Percentiles rank a stretch among this genome's conserved stretches.
phyloP scores from a whole-genome alignment of 2,888 invertebrate species.

The Drosophila atripex region DNA sequence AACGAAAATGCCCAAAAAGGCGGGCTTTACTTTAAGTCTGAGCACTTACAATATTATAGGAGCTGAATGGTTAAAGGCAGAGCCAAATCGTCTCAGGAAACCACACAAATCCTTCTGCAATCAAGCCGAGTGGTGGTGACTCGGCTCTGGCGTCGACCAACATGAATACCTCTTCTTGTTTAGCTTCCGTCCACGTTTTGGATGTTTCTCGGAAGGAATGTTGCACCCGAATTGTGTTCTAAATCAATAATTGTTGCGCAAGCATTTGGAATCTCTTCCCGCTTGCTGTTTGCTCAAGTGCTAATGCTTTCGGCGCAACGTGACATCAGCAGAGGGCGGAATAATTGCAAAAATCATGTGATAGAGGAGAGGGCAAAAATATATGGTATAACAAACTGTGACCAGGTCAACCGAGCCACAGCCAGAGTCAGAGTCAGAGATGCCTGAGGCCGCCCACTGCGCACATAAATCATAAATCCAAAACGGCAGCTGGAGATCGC shows the following conservation, averaged over 20 bases:
- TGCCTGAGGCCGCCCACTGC: slow-evolving; percentile 60
- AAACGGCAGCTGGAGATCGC: slow-evolving; percentile 64
- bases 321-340: slow-evolving; percentile 50
- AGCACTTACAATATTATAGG: too few species aligned
- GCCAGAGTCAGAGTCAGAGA: slow-evolving; percentile 11
- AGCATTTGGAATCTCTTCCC: slow-evolving; percentile 52
- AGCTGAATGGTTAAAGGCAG: background rate
- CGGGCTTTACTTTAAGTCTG: too few species aligned
- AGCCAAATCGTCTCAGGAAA: background rate
- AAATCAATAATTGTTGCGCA: slow-evolving; percentile 68
- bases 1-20: too few species aligned
- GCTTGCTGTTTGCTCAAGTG: slow-evolving; percentile 48
- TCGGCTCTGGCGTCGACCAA: slow-evolving; percentile 5
- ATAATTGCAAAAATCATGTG: slow-evolving; percentile 4
- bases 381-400: slow-evolving; percentile 54
- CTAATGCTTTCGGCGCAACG: slow-evolving; percentile 46
- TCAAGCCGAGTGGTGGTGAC: background rate
- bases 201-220: slow-evolving; percentile 63
- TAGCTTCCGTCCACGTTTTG: slow-evolving; percentile 44
- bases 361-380: slow-evolving; percentile 7
- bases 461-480: slow-evolving; percentile 74
- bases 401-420: slow-evolving; percentile 48
- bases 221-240: slow-evolving; percentile 53
- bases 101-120: background rate
- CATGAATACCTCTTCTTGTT: slow-evolving; percentile 61